Evolutionary conservation across 2,888 invertebrate species (phyloP), one percentile per base, ranked within the genome.

Genomic region (Drosophila quinaria): DNA sequence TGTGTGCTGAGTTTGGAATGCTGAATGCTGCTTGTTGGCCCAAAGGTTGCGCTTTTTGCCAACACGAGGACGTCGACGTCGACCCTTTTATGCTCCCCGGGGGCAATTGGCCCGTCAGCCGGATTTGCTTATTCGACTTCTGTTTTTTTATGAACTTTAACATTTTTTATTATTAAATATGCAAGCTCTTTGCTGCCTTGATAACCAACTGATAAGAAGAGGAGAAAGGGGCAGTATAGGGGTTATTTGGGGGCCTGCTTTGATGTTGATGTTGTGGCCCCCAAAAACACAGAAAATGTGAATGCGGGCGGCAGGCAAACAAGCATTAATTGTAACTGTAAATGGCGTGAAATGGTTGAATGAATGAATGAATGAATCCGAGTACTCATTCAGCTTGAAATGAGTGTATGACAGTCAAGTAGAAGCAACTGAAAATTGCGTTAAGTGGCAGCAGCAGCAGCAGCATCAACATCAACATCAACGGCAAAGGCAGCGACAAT

Each of bases 101-200:
- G 73, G 88, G 73, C 70, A 78, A 78, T 71, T 72, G 78, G 81
- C 37, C 54, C 69, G 65, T 58, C 72, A 55, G 58, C 22, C 17
- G 59, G 70, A 75, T 70, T 75, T 73, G 50, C 64, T 63, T 54
- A 66, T 47, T 42, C 35, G 41, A 52, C 35, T 19, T 25, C 25
- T 25, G 8, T 29, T 29, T 37, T 44, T 31, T 81, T 82, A 85
- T 89, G 78, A 84, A 84, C 89, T 84, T 73, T 67, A 64, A 68
- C 73, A 76, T 81, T 80, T 89, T 87, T 86, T 80, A 89, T 86
- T 87, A 86, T 86, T 80, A 86, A 86, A 89, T 81, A 86, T 89
- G 78, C 74, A 87, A 71, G 87, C 87, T 73, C 62, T 75, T 73
- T 64, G 71, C 67, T 62, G 83, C 73, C 78, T 74, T 74, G 85